Base-by-base conservation (phyloP, 1,140 invertebrate species). In the Drosophila erecta region DNA sequence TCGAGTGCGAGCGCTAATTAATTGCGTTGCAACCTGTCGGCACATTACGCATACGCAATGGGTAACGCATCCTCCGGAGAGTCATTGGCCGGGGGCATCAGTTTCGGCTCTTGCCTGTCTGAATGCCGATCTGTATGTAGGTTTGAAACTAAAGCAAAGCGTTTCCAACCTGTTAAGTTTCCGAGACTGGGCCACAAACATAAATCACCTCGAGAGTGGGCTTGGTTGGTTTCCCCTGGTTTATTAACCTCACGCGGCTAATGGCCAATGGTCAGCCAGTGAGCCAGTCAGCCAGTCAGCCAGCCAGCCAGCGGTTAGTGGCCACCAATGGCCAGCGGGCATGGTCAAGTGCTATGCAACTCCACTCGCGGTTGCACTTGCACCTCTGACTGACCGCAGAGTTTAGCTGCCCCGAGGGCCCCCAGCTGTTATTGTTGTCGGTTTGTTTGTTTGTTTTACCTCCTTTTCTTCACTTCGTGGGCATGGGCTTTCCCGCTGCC, bases 131-230 rank as follows among this genome's bases (percentile, higher is more conserved):
- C 30, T 30, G 8, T 30, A 30, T 24, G 44, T 22, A 15, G 49
- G 49, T 15, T 37, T 57, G 33, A 60, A 75, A 75, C 59, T 73
- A 84, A 84, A 75, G 43, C 78, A 71, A 78, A 64, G 78, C 64
- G 74, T 50, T 85, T 64, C 60, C 73, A 47, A 83, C 74, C 83
- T 87, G 83, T 87, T 83, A 83, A 80, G 70, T 86, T 75, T 87
- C 83, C 62, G 59, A 83, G 74, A 69, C 60, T 86, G 64, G 69
- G 83, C 78, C 78, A 85, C 57, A 78, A 78, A 56, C 83, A 85
- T 87, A 85, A 86, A 87, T 89, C 84, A 86, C 75, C 71, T 56
- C 61, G 67, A 35, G 41, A 44, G 56, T 54, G 49, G 38, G 22
- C 55, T 51, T n/a, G 49, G 22, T 22, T 38, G 50, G 47, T 47